Evolutionary conservation across 2,888 invertebrate species (phyloP).

Genomic region (Leptarthrus brevirostris): DNA sequence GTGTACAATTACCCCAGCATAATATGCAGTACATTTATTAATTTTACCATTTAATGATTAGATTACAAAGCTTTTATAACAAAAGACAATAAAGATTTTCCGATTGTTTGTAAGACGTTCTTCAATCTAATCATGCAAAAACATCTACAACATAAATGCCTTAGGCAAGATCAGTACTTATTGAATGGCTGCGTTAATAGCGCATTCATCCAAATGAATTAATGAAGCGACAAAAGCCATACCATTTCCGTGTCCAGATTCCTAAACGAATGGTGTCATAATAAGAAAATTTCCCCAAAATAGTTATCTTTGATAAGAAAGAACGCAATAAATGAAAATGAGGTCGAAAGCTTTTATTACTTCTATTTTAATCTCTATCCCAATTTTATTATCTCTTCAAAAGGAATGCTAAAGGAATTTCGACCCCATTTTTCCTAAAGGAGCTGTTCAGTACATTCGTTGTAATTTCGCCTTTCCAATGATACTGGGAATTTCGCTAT

Average conservation of each 20-base stretch:
- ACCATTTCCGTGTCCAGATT: background rate
- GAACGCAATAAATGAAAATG: background rate
- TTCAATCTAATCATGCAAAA: too few relatives aligned
- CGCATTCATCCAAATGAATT: background rate
- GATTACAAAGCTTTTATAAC: too few relatives aligned
- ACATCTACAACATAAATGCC: too few relatives aligned
- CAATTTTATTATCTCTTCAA: conserved; percentile 16
- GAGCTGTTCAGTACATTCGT: background rate
- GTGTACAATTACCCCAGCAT: too few relatives aligned
- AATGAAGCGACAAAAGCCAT: background rate
- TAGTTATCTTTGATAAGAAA: conserved; percentile 9
- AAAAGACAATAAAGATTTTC: too few relatives aligned
- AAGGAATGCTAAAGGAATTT: conserved; percentile 10
- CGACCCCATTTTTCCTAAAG: background rate
- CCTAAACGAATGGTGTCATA: background rate
- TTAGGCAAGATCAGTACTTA: too few relatives aligned
- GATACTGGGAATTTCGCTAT: conserved; percentile 17
- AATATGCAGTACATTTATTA: too few relatives aligned
- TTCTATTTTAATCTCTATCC: conserved; percentile 13
- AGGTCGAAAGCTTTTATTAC: background rate
- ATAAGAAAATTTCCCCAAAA: conserved; percentile 1
- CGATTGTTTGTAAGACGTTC: too few relatives aligned
- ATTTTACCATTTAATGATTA: too few relatives aligned
- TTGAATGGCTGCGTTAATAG: too few relatives aligned
- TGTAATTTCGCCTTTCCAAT: background rate